These are phyloP conservation scores for Pangasius mekongensis DNA, from an alignment of 2,797 vertebrate genomes.

Conservation along the genomic window DNA sequence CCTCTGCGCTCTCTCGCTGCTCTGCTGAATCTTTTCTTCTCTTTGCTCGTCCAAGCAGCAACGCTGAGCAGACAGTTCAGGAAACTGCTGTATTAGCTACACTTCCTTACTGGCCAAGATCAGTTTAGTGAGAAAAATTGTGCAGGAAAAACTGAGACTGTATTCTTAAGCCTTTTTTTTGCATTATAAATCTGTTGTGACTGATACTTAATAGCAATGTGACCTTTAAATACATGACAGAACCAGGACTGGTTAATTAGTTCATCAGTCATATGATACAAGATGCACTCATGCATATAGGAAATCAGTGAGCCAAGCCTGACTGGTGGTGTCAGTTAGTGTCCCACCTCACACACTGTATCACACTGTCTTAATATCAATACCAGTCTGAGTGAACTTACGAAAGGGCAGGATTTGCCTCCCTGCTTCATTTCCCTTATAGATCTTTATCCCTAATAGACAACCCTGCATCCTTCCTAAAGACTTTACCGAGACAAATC, in stretches of 20 bases:
- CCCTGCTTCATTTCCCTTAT: not conserved
- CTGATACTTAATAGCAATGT: not conserved
- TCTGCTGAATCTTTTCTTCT: constrained; percentile 14
- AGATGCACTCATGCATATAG: not conserved
- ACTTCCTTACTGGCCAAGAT: not conserved
- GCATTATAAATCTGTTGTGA: not conserved
- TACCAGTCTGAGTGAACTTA: not conserved
- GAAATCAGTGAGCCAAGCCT: not conserved
- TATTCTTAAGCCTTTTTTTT: not conserved
- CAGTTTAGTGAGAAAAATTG: not conserved
- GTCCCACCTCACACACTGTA: not conserved
- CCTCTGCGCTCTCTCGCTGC: too few species aligned
- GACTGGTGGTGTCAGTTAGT: not conserved
- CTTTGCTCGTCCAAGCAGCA: constrained; percentile 14
- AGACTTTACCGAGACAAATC: not conserved
- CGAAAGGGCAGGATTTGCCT: not conserved
- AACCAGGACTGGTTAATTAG: not conserved
- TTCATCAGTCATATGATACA: not conserved
- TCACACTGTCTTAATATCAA: not conserved
- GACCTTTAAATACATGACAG: not conserved
- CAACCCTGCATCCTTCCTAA: not conserved
- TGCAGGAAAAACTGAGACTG: not conserved
- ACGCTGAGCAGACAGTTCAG: constrained; percentile 20
- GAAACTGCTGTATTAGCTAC: constrained; percentile 14
- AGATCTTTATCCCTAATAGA: not conserved